Conservation (phyloP, 2,888 invertebrate species). For the Hyppa rectilinea region DNA sequence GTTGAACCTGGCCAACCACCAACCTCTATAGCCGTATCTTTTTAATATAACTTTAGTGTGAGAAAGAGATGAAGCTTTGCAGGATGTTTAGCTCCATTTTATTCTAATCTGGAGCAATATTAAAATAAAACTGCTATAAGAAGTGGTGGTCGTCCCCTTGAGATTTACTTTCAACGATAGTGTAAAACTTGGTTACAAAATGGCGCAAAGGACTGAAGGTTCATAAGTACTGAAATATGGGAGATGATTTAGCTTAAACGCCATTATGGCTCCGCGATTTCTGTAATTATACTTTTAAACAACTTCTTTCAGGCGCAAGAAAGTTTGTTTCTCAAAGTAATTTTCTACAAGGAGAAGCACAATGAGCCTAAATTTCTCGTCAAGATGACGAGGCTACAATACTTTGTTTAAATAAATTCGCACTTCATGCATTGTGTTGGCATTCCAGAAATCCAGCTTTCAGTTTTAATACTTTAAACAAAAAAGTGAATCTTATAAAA, state of each 20-base stretch:
- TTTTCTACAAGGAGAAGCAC: constrained; percentile 40
- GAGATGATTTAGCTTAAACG: constrained; percentile 28
- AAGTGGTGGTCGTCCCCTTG: too few relatives aligned
- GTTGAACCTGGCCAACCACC: too few relatives aligned
- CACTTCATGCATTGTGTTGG: constrained; percentile 1
- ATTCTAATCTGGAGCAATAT: too few relatives aligned
- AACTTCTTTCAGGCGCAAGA: constrained; percentile 36
- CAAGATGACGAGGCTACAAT: constrained; percentile 35
- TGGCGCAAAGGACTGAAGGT: background rate
- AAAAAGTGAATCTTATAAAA: constrained; percentile 23
- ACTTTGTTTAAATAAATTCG: constrained; percentile 19
- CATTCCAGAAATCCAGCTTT: constrained; percentile 23
- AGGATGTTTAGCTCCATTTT: too few relatives aligned
- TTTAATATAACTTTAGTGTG: too few relatives aligned
- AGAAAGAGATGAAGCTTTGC: too few relatives aligned
- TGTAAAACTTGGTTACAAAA: background rate
- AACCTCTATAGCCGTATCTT: too few relatives aligned
- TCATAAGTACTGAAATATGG: constrained; percentile 9
- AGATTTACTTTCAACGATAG: constrained; percentile 12
- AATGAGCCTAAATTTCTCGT: constrained; percentile 30
- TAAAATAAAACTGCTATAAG: too few relatives aligned
- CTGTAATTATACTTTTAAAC: constrained; percentile 39
- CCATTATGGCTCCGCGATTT: constrained; percentile 23
- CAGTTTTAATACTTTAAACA: constrained; percentile 1
- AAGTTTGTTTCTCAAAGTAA: constrained; percentile 43